These are phyloP conservation scores for Drosophila incognita DNA, from an alignment of 2,888 invertebrate genomes.

Conservation along the genomic window DNA sequence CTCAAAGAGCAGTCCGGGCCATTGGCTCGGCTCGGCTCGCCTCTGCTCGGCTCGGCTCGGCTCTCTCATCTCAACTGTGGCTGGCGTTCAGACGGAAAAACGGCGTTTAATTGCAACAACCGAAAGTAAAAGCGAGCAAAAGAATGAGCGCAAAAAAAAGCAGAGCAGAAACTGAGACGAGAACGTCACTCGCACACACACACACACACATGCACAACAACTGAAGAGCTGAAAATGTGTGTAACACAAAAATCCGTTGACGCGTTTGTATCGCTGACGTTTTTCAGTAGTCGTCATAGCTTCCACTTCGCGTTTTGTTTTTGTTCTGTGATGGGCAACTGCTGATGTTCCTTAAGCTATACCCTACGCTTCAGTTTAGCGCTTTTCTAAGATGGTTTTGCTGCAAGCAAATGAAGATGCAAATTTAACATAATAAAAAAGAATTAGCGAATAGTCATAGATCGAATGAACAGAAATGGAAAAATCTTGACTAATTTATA, in stretches of 20 bases:
- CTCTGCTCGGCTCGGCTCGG: conserved; percentile 22
- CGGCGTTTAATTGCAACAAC: conserved; percentile 77
- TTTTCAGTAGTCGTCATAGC: conserved; percentile 51
- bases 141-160: conserved; percentile 71
- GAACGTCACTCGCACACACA: conserved; percentile 39
- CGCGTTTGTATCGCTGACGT: conserved; percentile 58
- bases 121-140: conserved; percentile 78
- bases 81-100: conserved; percentile 72
- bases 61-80: conserved; percentile 45
- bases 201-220: conserved; percentile 15
- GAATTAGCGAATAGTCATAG: background rate
- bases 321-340: conserved; percentile 40
- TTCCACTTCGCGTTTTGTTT: conserved; percentile 29
- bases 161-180: conserved; percentile 45
- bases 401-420: background rate
- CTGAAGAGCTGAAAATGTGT: conserved; percentile 55
- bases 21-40: conserved; percentile 30
- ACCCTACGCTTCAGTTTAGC: conserved; percentile 24
- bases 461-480: background rate
- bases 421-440: background rate
- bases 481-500: background rate
- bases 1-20: conserved; percentile 61
- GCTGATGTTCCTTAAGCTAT: conserved; percentile 24
- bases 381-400: background rate
- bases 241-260: conserved; percentile 75